Evolutionary conservation across 2,888 invertebrate species (phyloP).

Genomic region (Melinaea marsaeus): DNA sequence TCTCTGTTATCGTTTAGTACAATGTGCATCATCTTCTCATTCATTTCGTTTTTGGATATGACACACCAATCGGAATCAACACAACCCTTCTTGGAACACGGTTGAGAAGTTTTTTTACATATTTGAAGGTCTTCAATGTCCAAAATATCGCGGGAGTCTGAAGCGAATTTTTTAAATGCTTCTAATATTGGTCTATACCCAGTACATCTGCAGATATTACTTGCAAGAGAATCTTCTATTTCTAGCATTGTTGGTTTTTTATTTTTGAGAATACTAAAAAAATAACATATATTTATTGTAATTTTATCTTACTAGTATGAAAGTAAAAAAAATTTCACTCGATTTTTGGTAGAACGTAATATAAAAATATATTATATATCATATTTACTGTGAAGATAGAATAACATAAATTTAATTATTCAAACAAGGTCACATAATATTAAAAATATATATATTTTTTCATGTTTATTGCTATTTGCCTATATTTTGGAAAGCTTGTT

Average conservation of each 20-base stretch:
- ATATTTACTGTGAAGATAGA: too few relatives aligned
- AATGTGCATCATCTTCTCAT: slow-evolving; percentile 38
- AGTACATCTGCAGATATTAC: slow-evolving; percentile 89
- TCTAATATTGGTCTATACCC: slow-evolving; percentile 88
- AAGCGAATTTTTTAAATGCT: slow-evolving; percentile 85
- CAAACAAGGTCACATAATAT: too few relatives aligned
- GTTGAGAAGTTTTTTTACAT: slow-evolving; percentile 35
- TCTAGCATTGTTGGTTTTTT: slow-evolving; percentile 76
- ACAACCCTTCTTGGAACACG: slow-evolving; percentile 30
- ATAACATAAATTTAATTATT: too few relatives aligned
- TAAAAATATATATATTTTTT: too few relatives aligned
- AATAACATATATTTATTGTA: neutral
- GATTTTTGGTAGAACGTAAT: too few relatives aligned
- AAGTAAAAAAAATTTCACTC: too few relatives aligned
- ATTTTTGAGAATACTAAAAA: slow-evolving; percentile 39
- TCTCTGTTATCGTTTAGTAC: slow-evolving; percentile 53
- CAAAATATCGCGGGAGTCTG: slow-evolving; percentile 72
- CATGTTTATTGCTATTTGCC: too few relatives aligned
- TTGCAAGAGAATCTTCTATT: slow-evolving; percentile 84
- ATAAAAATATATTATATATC: too few relatives aligned
- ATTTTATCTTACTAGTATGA: too few relatives aligned
- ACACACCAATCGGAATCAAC: slow-evolving; percentile 44
- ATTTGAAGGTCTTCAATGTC: slow-evolving; percentile 52
- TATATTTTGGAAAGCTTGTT: too few relatives aligned
- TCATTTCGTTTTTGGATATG: slow-evolving; percentile 32